Base-by-base conservation (phyloP, 1,140 invertebrate genomes). In the Tribolium castaneum region DNA sequence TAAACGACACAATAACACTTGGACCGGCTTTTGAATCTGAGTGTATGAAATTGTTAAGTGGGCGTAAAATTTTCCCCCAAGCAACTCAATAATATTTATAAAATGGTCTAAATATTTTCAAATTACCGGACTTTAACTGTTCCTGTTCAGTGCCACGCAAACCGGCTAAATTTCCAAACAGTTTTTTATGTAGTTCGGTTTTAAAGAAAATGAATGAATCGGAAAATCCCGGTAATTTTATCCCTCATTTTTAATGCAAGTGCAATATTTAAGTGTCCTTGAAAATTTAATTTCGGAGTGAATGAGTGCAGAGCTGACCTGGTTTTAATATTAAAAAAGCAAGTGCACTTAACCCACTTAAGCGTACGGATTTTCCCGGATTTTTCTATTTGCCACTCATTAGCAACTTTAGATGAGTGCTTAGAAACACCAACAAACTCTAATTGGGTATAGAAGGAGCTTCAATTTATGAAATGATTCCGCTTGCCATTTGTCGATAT, bases 81-180 rank as follows among this genome's bases (percentile, higher is more conserved):
- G 30, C 22, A 62, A 22, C 10, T 59, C 54, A n/a, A 19, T 19
- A 19, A 30, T 25, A 25, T 62, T 62, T 62, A 30, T 10, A 22
- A n/a, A 62, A 2, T 25, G 30, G 19, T 62, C 56, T 2, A 62
- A 62, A 62, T 62, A 62, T 62, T 62, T 62, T 25, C 10, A 62
- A 62, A 62, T 62, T 62, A 62, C 3, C 56, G 30, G 30, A 30
- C 34, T 62, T 25, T 62, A 19, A 19, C 16, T n/a, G n/a, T n/a
- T 19, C 16, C 16, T 19, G 16, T 2, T 19, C 16, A 19, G 16
- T 19, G 2, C n/a, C 19, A 62, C 52, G 13, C 56, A 22, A 30
- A 62, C 56, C 56, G 16, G 22, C 30, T 62, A 10, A 25, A 30
- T 62, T 62, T 6, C n/a, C 22, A 30, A 22, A 34, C 0, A 19